Evolutionary conservation across 1,140 invertebrate genomes (phyloP), one percentile per base, ranked within the genome.

Genomic region (Monomorium pharaonis): DNA sequence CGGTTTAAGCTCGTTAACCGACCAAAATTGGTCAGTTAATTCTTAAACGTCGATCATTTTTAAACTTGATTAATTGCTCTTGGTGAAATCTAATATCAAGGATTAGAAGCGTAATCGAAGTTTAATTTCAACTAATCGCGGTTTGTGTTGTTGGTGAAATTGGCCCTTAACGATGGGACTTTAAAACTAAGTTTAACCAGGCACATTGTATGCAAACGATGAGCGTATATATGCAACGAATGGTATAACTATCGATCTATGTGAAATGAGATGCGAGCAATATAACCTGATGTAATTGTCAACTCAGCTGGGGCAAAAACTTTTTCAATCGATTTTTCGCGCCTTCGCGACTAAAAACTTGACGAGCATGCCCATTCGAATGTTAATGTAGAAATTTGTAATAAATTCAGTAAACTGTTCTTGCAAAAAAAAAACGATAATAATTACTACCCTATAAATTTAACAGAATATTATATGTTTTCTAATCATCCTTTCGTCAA

Each of bases 101-200:
- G n/a, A n/a, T n/a, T n/a, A n/a, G n/a, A n/a, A n/a, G n/a, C n/a
- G n/a, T n/a, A n/a, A n/a, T n/a, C n/a, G n/a, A n/a, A n/a, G n/a
- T n/a, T n/a, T n/a, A n/a, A n/a, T n/a, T n/a, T n/a, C n/a, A n/a
- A n/a, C n/a, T n/a, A n/a, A n/a, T n/a, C n/a, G n/a, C n/a, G n/a
- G n/a, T n/a, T n/a, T n/a, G n/a, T n/a, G n/a, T n/a, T n/a, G n/a
- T n/a, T n/a, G n/a, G n/a, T n/a, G n/a, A n/a, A n/a, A n/a, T n/a
- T n/a, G n/a, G n/a, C n/a, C 4, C 60, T 65, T 54, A 80, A 69
- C 47, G 47, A 16, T 21, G 16, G 14, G 21, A 69, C 62, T 69
- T 67, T 21, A 42, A 69, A 69, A 69, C 62, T 54, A 54, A 80
- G 62, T 80, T 80, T 69, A 65, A 49, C 60, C 44, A 21, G n/a